Conservation (phyloP, 2,113 vertebrate species). For the Ageneiosus marmoratus region DNA sequence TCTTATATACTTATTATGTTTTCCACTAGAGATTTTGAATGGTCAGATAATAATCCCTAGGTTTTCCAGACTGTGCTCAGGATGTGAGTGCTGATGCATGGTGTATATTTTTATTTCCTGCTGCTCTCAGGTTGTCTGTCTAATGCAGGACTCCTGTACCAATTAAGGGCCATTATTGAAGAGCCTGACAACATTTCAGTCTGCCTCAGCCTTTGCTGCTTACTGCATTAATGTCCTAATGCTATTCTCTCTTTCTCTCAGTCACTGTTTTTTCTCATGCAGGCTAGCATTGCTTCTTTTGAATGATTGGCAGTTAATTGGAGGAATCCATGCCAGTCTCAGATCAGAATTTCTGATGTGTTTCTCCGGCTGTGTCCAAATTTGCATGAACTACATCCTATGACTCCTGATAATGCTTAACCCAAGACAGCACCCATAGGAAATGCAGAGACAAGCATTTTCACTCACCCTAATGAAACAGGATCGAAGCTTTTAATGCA, state of each 20-base stretch:
- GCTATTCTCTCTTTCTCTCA: conserved; percentile 17
- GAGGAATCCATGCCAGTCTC: conserved; percentile 44
- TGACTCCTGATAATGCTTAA: conserved; percentile 30
- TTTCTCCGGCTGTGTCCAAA: conserved; percentile 42
- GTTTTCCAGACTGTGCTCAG: conserved; percentile 11
- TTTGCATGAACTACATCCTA: conserved; percentile 35
- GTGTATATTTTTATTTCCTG: conserved; percentile 43
- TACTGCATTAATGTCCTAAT: conserved; percentile 40
- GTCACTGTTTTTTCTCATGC: conserved; percentile 43
- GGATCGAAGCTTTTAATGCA: conserved; percentile 23
- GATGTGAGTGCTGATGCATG: conserved; percentile 27
- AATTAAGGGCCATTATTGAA: conserved; percentile 58
- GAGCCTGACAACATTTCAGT: conserved; percentile 11
- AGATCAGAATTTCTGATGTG: conserved; percentile 46
- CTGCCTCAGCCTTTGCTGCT: conserved; percentile 28
- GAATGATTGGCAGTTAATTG: conserved; percentile 41
- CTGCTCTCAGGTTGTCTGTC: conserved; percentile 44
- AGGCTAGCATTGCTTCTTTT: conserved; percentile 25
- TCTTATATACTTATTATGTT: not conserved
- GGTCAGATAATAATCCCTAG: not conserved
- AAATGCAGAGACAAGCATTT: conserved; percentile 30
- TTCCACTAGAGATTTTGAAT: not conserved
- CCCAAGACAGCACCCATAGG: not conserved
- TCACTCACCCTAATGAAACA: conserved; percentile 12
- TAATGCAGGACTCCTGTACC: conserved; percentile 47